Evolutionary conservation across 2,888 invertebrate genomes (phyloP), one percentile per base, ranked within the genome.

Genomic region (Fragum whitleyi): DNA sequence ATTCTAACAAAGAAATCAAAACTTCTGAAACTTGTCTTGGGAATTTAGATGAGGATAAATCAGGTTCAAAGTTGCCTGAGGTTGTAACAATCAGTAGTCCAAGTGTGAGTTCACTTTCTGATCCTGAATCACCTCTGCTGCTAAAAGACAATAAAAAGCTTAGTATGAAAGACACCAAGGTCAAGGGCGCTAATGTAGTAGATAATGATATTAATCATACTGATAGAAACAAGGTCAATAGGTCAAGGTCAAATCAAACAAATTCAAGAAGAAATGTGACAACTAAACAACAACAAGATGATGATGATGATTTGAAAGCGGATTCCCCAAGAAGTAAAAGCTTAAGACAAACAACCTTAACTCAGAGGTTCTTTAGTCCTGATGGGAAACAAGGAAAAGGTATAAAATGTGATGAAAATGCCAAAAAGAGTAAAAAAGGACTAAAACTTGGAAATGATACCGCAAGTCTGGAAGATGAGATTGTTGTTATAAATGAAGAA

Each of bases 291-390:
- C 16, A 26, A 28, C 23, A 69, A 21, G n/a, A 16, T 19, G 28
- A n/a, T 19, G 7, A 28, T 16, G 29, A 69, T 14, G 23, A 53
- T n/a, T 16, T 26, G 26, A 11, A 19, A 21, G 19, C 14, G 6
- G 55, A 70, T 21, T 36, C 55, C 0, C 55, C 70, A 23, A 55
- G 21, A 53, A 55, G 55, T 55, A 70, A 70, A 19, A 53, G 32
- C 68, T 47, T 86, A 11, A 72, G 77, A 29, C 89, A 88, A 57
- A 87, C 83, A 7, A 89, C 88, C 14, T 73, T 89, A 11, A 89
- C 88, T 57, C 87, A 88, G 77, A 83, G 81, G 14, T 86, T 89
- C 53, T 79, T 85, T 19, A 78, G 84, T 53, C 76, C 76, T 9
- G 72, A 71, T 26, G 65, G 55, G 29, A 70, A 65, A 28, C 32